Evolutionary conservation across 2,797 vertebrate species (phyloP).

Genomic region (Ctenopoma multispine): DNA sequence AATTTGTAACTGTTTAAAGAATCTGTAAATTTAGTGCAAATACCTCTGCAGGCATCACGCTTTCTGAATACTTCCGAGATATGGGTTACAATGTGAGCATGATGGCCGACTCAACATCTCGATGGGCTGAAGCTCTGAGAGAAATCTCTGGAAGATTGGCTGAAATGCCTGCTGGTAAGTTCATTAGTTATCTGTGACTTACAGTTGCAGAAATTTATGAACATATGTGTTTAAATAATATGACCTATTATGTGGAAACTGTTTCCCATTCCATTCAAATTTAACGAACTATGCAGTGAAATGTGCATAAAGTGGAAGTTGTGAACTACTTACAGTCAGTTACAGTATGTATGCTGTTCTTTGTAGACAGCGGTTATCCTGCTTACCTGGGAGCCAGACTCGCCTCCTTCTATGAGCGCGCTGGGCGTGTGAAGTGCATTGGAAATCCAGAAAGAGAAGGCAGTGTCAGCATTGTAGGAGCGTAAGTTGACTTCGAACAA

Average conservation of each 20-base stretch:
- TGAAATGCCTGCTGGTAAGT: conserved; percentile 98
- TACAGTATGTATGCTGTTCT: conserved; percentile 24
- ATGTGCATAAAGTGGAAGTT: no score
- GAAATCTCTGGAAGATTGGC: conserved; percentile 98
- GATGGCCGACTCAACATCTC: conserved; percentile 99
- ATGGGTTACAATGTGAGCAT: conserved; percentile 99
- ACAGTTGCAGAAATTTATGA: background rate
- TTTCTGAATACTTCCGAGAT: conserved; percentile 98
- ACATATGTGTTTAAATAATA: background rate
- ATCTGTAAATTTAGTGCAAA: background rate
- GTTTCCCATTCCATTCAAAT: no score
- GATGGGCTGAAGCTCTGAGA: conserved; percentile 98
- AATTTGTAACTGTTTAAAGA: background rate
- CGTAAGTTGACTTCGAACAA: conserved; percentile 85
- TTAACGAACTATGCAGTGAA: no score
- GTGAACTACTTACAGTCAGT: background rate
- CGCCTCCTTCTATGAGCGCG: conserved; percentile 97
- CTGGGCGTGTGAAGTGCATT: conserved; percentile 95
- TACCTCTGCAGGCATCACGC: conserved; percentile 90
- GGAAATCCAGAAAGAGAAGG: conserved; percentile 98
- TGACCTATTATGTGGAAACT: no score
- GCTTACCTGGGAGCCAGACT: conserved; percentile 94
- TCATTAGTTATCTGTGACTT: background rate
- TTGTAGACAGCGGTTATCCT: conserved; percentile 80
- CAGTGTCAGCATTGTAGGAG: conserved; percentile 98